These are phyloP conservation scores for Notodonta dromedarius DNA, from an alignment of 2,888 invertebrate species.

Conservation along the genomic window DNA sequence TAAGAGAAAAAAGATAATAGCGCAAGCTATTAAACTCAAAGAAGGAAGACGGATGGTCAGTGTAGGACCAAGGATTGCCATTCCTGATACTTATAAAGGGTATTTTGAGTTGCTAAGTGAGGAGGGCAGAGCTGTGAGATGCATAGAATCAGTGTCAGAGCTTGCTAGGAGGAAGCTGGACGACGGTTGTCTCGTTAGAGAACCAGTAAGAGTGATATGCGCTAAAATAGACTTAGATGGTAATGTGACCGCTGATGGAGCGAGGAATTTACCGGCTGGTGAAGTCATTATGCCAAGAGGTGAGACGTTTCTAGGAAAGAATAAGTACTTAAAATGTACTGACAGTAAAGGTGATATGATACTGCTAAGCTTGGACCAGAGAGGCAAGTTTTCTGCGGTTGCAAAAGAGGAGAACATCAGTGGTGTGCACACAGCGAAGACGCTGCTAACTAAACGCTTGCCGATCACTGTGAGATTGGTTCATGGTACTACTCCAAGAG, in stretches of 20 bases:
- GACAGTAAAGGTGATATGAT: slow-evolving; percentile 94
- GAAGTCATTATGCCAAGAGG: slow-evolving; percentile 92
- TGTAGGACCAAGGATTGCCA: slow-evolving; percentile 92
- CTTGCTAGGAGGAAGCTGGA: slow-evolving; percentile 90
- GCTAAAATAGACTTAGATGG: slow-evolving; percentile 86
- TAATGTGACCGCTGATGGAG: slow-evolving; percentile 87
- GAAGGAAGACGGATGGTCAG: slow-evolving; percentile 93
- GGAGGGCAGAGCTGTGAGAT: slow-evolving; percentile 95
- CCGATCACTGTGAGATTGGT: slow-evolving; percentile 96
- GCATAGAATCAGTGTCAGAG: slow-evolving; percentile 94
- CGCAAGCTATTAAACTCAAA: slow-evolving; percentile 95
- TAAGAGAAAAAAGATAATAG: slow-evolving; percentile 93
- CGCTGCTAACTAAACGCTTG: slow-evolving; percentile 93
- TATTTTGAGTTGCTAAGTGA: slow-evolving; percentile 97
- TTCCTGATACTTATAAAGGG: slow-evolving; percentile 95
- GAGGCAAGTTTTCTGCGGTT: slow-evolving; percentile 95
- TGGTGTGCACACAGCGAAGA: slow-evolving; percentile 96
- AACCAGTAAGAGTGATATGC: slow-evolving; percentile 88
- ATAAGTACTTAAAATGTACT: slow-evolving; percentile 93
- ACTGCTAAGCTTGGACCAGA: slow-evolving; percentile 92
- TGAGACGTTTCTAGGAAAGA: slow-evolving; percentile 87
- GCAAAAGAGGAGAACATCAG: slow-evolving; percentile 97
- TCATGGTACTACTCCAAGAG: slow-evolving; percentile 94
- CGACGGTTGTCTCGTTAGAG: slow-evolving; percentile 91
- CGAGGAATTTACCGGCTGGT: slow-evolving; percentile 91